These are phyloP conservation scores for Empis stercorea DNA, from an alignment of 2,888 invertebrate genomes.

Conservation along the genomic window DNA sequence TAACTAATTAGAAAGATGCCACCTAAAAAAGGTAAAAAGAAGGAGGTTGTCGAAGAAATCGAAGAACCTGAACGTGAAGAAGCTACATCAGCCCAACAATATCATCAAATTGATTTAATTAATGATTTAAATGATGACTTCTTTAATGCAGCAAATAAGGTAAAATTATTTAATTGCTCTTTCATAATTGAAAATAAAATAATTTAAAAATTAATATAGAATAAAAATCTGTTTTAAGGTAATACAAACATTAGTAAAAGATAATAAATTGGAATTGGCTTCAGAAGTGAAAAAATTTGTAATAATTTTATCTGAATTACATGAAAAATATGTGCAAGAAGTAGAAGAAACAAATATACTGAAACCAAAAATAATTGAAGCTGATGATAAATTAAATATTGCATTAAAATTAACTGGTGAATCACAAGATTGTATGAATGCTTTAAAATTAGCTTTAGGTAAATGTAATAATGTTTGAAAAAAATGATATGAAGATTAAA, in stretches of 20 bases:
- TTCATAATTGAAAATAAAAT: slow-evolving; percentile 3
- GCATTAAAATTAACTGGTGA: slow-evolving; percentile 23
- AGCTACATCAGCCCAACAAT: slow-evolving; percentile 14
- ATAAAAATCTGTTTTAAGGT: background rate
- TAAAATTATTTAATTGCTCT: slow-evolving; percentile 5
- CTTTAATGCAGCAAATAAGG: slow-evolving; percentile 18
- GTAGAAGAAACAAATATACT: slow-evolving; percentile 14
- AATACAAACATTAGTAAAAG: background rate
- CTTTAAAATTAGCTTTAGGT: slow-evolving; percentile 21
- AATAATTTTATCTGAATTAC: slow-evolving; percentile 22
- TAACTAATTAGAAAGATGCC: slow-evolving; percentile 11
- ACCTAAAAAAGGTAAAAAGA: slow-evolving; percentile 15
- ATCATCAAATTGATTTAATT: slow-evolving; percentile 21
- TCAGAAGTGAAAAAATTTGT: slow-evolving; percentile 21
- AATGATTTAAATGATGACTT: slow-evolving; percentile 23
- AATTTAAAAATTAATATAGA: background rate
- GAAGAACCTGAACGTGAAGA: slow-evolving; percentile 4
- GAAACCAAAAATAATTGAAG: slow-evolving; percentile 17
- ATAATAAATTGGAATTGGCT: background rate
- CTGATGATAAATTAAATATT: slow-evolving; percentile 22
- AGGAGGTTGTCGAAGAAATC: slow-evolving; percentile 10
- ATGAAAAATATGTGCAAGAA: slow-evolving; percentile 19
- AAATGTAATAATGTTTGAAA: no score
- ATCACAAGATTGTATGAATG: slow-evolving; percentile 22
- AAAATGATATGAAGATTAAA: background rate